Percentiles rank a stretch among this genome's conserved stretches.
phyloP scores from a whole-genome alignment of 2,888 invertebrate genomes.

The Agapostemon virescens region DNA sequence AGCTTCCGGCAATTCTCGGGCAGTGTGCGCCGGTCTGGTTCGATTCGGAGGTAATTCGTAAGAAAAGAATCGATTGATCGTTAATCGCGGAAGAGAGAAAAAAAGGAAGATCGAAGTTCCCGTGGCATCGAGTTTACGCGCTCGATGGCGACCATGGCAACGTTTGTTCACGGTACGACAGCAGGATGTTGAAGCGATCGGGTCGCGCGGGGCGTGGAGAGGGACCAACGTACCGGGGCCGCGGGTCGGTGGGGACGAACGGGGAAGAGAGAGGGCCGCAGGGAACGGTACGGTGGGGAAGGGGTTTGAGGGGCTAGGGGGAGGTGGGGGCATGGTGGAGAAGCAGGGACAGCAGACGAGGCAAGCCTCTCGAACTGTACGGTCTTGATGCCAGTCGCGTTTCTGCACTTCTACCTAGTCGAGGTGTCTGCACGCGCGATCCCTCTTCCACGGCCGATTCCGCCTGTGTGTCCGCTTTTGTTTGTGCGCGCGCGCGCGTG shows the following conservation, averaged over 20 bases:
- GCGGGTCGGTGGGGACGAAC: background rate
- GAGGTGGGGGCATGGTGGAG: background rate
- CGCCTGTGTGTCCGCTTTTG: conserved; percentile 12
- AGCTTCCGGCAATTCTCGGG: too few species aligned
- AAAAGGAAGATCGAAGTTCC: conserved; percentile 42
- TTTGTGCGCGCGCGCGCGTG: conserved; percentile 25
- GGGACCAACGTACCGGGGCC: background rate
- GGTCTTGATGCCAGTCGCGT: conserved; percentile 73
- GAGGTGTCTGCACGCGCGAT: conserved; percentile 9
- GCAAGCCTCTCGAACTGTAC: conserved; percentile 80
- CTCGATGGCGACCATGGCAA: conserved; percentile 64
- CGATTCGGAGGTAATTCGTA: background rate
- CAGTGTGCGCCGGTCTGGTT: too few species aligned
- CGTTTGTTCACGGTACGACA: conserved; percentile 55
- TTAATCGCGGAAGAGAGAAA: conserved; percentile 20
- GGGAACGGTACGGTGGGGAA: background rate
- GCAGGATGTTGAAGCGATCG: conserved; percentile 35
- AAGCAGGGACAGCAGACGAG: conserved; percentile 80
- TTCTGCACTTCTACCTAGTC: conserved; percentile 66
- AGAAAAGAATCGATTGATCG: conserved; percentile 26
- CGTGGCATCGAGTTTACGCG: conserved; percentile 57
- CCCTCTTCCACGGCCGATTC: background rate
- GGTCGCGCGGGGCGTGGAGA: background rate
- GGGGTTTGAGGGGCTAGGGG: background rate
- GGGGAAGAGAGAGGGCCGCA: background rate